A percentile compares a stretch with the other conserved stretches of the same genome.
phyloP scores from a whole-genome alignment of 2,113 vertebrate genomes.

The Anguilla japonica region DNA sequence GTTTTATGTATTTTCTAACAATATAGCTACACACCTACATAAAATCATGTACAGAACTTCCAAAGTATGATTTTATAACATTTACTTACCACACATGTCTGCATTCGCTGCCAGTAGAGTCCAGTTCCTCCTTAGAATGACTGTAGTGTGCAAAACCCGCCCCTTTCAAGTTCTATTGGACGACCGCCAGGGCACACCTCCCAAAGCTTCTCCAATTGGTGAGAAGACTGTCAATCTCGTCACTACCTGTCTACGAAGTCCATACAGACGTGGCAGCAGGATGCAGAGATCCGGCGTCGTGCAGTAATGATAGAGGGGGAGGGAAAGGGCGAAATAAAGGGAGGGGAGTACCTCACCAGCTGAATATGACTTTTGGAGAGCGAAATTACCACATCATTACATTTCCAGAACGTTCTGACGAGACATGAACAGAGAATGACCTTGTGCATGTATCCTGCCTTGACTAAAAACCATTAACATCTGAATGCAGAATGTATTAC shows the following conservation, averaged over 20 bases:
- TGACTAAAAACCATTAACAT: no score
- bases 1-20: not conserved
- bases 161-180: conserved; percentile 30
- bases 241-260: conserved; percentile 38
- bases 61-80: not conserved
- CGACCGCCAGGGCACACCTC: conserved; percentile 24
- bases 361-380: not conserved
- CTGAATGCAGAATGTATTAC: no score
- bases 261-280: conserved; percentile 72
- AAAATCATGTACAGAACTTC: not conserved
- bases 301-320: not conserved
- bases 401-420: not conserved
- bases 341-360: not conserved
- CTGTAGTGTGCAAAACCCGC: conserved; percentile 41
- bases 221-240: conserved; percentile 37
- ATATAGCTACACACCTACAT: not conserved
- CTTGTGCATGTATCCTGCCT: not conserved
- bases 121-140: conserved; percentile 43
- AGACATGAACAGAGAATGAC: not conserved
- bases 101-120: conserved; percentile 36
- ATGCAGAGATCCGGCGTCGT: conserved; percentile 38
- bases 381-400: not conserved
- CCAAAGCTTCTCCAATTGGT: conserved; percentile 54
- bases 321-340: not conserved
- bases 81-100: conserved; percentile 76